phyloP scores from a whole-genome alignment of 2,113 vertebrate genomes.

The Bos javanicus region DNA sequence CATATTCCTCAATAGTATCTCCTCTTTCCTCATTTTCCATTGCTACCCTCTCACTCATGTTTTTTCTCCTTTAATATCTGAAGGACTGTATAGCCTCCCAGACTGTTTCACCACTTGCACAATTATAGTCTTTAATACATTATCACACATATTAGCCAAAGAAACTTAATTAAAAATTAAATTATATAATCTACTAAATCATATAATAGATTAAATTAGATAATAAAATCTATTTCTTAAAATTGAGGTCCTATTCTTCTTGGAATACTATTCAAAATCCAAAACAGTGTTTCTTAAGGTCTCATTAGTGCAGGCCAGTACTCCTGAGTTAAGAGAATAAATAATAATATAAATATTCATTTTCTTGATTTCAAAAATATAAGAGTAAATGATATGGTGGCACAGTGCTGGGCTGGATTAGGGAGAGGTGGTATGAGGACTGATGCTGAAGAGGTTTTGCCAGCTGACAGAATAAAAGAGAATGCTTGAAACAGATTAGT shows the following conservation, averaged over 20 bases:
- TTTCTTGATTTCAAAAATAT: conserved; percentile 61
- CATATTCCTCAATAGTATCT: neutral
- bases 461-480: neutral
- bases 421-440: neutral
- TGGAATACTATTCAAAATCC: neutral
- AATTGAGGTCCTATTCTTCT: neutral
- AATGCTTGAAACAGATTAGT: neutral
- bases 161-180: neutral
- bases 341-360: neutral
- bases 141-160: neutral
- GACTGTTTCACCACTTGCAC: neutral
- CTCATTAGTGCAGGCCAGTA: conserved; percentile 27
- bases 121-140: neutral
- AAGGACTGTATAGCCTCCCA: neutral
- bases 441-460: neutral
- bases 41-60: accelerated
- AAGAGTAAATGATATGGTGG: conserved; percentile 50
- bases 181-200: neutral
- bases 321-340: conserved; percentile 43
- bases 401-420: neutral
- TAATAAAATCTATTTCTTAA: neutral
- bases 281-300: neutral
- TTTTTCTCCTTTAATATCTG: neutral
- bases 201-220: neutral
- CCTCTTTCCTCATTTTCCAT: neutral